Evolutionary conservation across 2,888 invertebrate genomes (phyloP).

Genomic region (Tetranychus truncatus): DNA sequence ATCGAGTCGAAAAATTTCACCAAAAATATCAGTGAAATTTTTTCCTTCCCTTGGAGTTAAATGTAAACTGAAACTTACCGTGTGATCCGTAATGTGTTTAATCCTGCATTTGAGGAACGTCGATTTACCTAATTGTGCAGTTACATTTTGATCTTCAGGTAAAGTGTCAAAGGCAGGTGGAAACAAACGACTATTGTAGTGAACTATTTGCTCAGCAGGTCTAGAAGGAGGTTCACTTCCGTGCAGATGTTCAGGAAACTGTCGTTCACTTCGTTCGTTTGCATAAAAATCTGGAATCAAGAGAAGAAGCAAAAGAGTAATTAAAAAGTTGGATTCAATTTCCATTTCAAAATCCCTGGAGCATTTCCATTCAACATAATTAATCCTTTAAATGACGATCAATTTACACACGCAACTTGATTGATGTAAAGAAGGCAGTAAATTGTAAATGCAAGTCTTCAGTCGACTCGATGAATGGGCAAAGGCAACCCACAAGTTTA

Average conservation of each 20-base stretch:
- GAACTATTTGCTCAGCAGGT: background rate
- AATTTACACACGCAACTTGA: no score
- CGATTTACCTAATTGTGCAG: conserved; percentile 16
- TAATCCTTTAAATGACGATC: no score
- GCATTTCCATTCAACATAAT: no score
- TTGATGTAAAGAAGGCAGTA: no score
- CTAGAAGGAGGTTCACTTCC: conserved; percentile 13
- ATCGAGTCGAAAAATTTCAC: no score
- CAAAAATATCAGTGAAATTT: no score
- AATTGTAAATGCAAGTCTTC: no score
- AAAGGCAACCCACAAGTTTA: no score
- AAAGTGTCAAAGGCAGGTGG: conserved; percentile 10
- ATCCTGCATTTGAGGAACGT: conserved; percentile 13
- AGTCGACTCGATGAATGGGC: no score
- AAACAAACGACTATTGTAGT: conserved; percentile 4
- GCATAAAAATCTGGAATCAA: background rate
- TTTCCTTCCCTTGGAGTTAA: no score
- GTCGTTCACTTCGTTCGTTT: background rate
- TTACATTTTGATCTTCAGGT: conserved; percentile 18
- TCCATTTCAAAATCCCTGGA: background rate
- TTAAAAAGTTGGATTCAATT: background rate
- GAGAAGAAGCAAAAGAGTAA: background rate
- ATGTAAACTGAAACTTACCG: conserved; percentile 6
- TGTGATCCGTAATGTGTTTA: conserved; percentile 10
- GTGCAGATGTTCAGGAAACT: background rate